Base-by-base conservation (phyloP, 92 coral and sea anemone species). In the Scolanthus callimorphus region DNA sequence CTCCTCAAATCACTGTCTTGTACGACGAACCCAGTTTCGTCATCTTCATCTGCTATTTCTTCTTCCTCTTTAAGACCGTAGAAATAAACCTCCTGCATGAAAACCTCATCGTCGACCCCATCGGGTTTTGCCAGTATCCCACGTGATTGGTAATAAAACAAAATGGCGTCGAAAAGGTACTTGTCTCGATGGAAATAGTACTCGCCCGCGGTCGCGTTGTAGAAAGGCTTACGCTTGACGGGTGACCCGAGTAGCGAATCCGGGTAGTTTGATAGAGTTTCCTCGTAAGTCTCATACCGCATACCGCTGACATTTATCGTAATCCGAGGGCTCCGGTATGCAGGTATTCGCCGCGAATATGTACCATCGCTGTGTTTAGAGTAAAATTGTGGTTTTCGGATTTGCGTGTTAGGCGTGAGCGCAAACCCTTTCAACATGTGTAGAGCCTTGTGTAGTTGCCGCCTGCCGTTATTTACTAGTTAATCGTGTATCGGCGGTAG, bases 201-300 rank as follows among this genome's bases (percentile, higher is more conserved):
- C 48, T 92, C 98, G 47, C 57, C 72, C 4, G 63, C 58, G 1
- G 29, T 41, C 9, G 77, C 29, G 71, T 89, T 77, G 74, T 79
- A 92, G 56, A 59, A 88, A 25, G 62, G 25, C 59, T 62, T 63
- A 12, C 98, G 76, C 26, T 65, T 71, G 31, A 57, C 70, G 8
- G 86, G 85, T 8, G 85, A 89, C 21, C 98, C 98, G 48, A 92
- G 74, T 17, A 92, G 50, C 4, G 98, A 84, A 43, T 83, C 73
- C 2, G 98, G 98, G 47, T 84, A 89, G 29, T 74, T 86, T 13
- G 73, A 84, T 52, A 92, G 69, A 0, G 98, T 92, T 46, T 89
- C 96, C 34, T 92, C 98, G 60, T 92, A 89, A 4, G 98, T 92
- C 49, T 92, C 97, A 34, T 77, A 92, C 8, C 94, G 97, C 82